Percentiles rank a stretch among this genome's conserved stretches.
Conservation (phyloP, 2,797 vertebrate species). For the Perodicticus potto region DNA sequence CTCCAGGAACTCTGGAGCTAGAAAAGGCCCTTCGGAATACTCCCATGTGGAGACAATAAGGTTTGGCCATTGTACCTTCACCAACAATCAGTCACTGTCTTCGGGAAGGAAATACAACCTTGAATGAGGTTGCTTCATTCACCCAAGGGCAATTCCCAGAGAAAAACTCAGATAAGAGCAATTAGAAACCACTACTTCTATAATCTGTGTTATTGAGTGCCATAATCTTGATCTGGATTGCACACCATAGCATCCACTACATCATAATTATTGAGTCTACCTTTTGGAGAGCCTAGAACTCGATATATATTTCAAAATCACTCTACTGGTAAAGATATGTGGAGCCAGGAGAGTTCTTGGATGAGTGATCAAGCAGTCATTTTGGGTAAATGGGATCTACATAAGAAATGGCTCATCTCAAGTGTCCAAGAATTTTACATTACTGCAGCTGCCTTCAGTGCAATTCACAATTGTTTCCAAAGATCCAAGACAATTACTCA, state of each 20-base stretch:
- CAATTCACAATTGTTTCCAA: conserved; percentile 66
- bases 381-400: conserved; percentile 25
- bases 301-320: conserved; percentile 45
- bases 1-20: not conserved
- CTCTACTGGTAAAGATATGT: conserved; percentile 15
- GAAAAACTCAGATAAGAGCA: not conserved
- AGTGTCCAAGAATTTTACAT: conserved; percentile 55
- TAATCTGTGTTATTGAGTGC: not conserved
- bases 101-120: not conserved
- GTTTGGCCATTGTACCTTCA: not conserved
- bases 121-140: not conserved
- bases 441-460: conserved; percentile 55
- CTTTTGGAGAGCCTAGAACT: conserved; percentile 32
- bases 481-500: conserved; percentile 70
- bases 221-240: not conserved
- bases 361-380: conserved; percentile 42
- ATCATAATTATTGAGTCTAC: not conserved
- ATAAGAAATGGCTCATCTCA: conserved; percentile 33
- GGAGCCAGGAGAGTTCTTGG: not conserved
- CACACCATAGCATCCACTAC: not conserved
- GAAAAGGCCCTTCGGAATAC: not conserved
- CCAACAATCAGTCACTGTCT: not conserved
- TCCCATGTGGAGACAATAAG: not conserved
- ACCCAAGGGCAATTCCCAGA: not conserved
- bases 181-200: not conserved